Conservation (phyloP, 2,888 invertebrate genomes). For the Dysmachus trigonus region DNA sequence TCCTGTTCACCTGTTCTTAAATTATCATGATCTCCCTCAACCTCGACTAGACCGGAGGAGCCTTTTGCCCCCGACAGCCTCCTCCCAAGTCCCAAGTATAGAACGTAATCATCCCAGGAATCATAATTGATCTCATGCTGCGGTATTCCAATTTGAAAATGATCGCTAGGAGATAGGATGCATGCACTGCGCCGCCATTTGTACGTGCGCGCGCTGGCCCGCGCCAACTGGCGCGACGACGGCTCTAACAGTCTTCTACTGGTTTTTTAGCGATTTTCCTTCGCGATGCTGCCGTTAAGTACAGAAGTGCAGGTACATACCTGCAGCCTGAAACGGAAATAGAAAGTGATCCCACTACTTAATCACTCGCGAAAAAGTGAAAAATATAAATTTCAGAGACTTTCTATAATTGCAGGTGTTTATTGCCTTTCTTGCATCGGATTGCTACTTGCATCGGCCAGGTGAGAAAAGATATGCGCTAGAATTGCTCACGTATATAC, state of each 20-base stretch:
- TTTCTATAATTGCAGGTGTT: neutral
- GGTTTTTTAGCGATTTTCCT: constrained; percentile 16
- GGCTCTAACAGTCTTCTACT: constrained; percentile 22
- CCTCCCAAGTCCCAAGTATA: neutral
- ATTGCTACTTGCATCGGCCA: neutral
- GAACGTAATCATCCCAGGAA: constrained; percentile 36
- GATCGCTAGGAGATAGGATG: neutral
- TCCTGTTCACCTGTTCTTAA: constrained; percentile 37
- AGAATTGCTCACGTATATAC: neutral
- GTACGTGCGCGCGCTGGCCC: neutral
- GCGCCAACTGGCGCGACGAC: neutral
- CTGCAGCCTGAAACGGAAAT: constrained; percentile 18
- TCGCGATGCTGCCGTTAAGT: neutral
- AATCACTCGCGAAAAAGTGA: constrained; percentile 24
- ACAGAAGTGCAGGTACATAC: neutral
- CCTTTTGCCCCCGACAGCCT: neutral
- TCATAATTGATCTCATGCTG: constrained; percentile 43
- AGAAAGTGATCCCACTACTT: constrained; percentile 39
- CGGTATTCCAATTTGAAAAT: constrained; percentile 41
- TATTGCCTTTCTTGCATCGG: neutral
- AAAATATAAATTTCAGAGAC: neutral
- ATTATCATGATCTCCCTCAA: constrained; percentile 12
- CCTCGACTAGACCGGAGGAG: neutral
- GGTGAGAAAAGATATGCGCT: neutral
- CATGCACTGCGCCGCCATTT: neutral